Evolutionary conservation across 2,113 vertebrate species (phyloP), one percentile per base, ranked within the genome.

Genomic region (Microcebus murinus): DNA sequence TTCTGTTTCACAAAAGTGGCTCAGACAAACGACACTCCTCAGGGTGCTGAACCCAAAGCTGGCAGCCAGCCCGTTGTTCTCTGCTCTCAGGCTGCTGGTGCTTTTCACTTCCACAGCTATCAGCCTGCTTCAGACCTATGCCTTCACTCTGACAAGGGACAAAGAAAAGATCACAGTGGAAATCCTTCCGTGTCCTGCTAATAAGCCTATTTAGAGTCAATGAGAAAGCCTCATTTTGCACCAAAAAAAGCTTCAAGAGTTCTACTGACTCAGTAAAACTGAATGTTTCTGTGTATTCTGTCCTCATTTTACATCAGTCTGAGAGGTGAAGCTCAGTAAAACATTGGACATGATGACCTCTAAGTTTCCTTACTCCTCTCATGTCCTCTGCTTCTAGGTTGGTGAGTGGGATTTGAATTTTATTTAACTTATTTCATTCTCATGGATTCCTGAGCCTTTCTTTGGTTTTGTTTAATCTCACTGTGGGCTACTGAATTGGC

Each of bases 151-250:
- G 67, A 92, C 42, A 68, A 42, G 85, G 89, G 95, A 97, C 96
- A 96, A 97, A 96, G 94, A 77, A 92, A 95, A 92, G 87, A 97
- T 94, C 90, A 90, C 90, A 89, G 87, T 96, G 94, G 96, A 97
- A 97, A 96, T 94, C 93, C 97, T 92, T 92, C 95, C 90, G 84
- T 85, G 67, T 82, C 92, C 90, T 85, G 74, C 79, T 97, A 97
- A 96, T 94, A 97, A 92, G 90, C 90, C 96, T 97, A 94, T 97
- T 98, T 96, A 97, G 92, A 97, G 90, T 97, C 96, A 94, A 82
- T 39, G 93, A 98, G 96, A 96, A 97, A 96, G 87, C 45, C 80
- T 97, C 87, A 86, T 97, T 97, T 92, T 94, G 76, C 81, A 93
- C 76, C 93, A 96, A 90, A 17, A 85, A 96, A 97, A 96, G 96